These are phyloP conservation scores for Falco concolor DNA, from an alignment of 2,797 vertebrate genomes.

Conservation along the genomic window DNA sequence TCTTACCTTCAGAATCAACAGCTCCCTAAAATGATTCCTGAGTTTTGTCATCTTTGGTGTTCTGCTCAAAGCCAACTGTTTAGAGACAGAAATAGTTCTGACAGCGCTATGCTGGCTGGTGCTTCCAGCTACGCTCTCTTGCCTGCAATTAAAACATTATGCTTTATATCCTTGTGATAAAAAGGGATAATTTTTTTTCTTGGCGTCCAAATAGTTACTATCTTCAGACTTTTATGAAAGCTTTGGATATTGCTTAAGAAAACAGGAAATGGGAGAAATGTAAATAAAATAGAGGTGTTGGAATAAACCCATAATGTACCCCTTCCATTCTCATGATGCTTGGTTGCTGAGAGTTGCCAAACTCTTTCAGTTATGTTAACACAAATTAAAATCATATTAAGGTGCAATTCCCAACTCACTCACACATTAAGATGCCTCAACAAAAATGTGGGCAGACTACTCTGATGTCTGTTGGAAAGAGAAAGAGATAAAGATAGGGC, in stretches of 20 bases:
- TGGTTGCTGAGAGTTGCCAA: background rate
- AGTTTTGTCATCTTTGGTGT: conserved; percentile 30
- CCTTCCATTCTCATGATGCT: background rate
- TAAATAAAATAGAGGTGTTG: background rate
- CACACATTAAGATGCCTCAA: background rate
- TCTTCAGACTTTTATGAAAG: background rate
- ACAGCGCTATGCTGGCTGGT: background rate
- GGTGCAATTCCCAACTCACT: background rate
- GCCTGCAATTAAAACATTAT: conserved; percentile 18
- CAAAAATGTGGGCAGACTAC: background rate
- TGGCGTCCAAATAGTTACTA: background rate
- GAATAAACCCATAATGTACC: background rate
- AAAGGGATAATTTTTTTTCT: background rate
- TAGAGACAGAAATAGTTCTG: conserved; percentile 21
- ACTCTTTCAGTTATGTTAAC: background rate
- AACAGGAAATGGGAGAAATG: background rate
- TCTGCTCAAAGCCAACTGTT: conserved; percentile 8
- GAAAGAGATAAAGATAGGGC: background rate
- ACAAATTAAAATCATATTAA: conserved; percentile 6
- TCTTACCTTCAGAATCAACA: background rate
- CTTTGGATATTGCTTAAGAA: background rate
- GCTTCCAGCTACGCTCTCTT: background rate
- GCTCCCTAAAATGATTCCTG: background rate
- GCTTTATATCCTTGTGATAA: background rate
- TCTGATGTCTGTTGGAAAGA: background rate